Percentiles rank a stretch among this genome's conserved stretches.
Conservation (phyloP, 1,140 invertebrate genomes). For the Anastrepha obliqua region DNA sequence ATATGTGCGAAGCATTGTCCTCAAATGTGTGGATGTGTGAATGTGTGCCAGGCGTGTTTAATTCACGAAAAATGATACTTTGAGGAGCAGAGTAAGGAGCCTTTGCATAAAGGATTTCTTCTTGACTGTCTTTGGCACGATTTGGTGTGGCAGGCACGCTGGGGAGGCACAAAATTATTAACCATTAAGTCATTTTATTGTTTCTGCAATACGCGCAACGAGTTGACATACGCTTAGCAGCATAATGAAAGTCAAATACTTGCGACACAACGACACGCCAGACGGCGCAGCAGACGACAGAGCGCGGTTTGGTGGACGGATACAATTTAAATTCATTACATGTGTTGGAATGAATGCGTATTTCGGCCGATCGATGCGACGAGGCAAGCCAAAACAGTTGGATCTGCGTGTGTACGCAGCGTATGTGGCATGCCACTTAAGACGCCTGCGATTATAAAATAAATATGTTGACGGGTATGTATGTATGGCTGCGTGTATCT, state of each 20-base stretch:
- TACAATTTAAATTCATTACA: slow-evolving; percentile 53
- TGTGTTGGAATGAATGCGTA: slow-evolving; percentile 47
- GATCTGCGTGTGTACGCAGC: background rate
- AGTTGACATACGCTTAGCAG: slow-evolving; percentile 51
- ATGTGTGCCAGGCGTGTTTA: slow-evolving; percentile 15
- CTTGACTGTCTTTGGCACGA: background rate
- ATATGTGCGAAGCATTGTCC: too few relatives aligned
- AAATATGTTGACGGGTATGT: background rate
- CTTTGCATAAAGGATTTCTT: slow-evolving; percentile 26
- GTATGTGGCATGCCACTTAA: background rate
- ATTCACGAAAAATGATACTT: slow-evolving; percentile 44
- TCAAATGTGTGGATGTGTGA: too few relatives aligned
- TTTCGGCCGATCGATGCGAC: slow-evolving; percentile 3
- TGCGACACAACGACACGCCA: background rate
- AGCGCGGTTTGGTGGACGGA: background rate
- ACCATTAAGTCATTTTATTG: slow-evolving; percentile 50
- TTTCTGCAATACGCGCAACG: slow-evolving; percentile 17
- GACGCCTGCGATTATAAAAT: background rate
- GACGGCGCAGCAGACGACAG: background rate
- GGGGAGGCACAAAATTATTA: slow-evolving; percentile 13
- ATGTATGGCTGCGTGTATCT: background rate
- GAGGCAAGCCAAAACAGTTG: background rate
- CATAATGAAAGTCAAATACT: slow-evolving; percentile 54
- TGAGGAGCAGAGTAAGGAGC: background rate
- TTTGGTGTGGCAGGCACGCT: background rate